Evolutionary conservation across 2,888 invertebrate species (phyloP).

Genomic region (Eupithecia insigniata): DNA sequence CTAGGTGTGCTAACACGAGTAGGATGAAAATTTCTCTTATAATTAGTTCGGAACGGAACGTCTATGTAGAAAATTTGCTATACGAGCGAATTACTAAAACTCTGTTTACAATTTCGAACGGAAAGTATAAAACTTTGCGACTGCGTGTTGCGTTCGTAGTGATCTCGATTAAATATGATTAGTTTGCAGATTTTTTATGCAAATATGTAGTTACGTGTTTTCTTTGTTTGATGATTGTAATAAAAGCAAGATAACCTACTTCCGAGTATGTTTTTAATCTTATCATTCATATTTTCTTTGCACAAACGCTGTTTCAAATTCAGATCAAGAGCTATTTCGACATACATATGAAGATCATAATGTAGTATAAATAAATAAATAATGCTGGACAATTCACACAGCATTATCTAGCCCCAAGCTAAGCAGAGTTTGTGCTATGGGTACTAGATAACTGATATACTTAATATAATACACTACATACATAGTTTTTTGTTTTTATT

Average conservation of each 20-base stretch:
- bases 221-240: not conserved
- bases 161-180: not conserved
- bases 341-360: not conserved
- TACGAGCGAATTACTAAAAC: not conserved
- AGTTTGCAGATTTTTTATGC: not conserved
- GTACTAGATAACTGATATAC: no score
- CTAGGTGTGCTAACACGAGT: not conserved
- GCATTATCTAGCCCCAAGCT: no score
- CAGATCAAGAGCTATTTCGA: not conserved
- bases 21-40: not conserved
- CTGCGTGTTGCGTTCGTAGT: not conserved
- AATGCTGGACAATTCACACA: no score
- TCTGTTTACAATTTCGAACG: not conserved
- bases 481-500: no score
- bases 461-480: no score
- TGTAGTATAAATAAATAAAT: no score
- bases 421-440: no score
- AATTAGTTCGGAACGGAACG: no score
- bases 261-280: not conserved
- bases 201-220: not conserved
- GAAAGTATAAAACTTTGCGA: not conserved
- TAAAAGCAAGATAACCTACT: not conserved
- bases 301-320: not conserved
- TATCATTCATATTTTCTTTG: not conserved
- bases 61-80: not conserved